Conservation (phyloP, 2,888 invertebrate species). For the Lymantria dispar region DNA sequence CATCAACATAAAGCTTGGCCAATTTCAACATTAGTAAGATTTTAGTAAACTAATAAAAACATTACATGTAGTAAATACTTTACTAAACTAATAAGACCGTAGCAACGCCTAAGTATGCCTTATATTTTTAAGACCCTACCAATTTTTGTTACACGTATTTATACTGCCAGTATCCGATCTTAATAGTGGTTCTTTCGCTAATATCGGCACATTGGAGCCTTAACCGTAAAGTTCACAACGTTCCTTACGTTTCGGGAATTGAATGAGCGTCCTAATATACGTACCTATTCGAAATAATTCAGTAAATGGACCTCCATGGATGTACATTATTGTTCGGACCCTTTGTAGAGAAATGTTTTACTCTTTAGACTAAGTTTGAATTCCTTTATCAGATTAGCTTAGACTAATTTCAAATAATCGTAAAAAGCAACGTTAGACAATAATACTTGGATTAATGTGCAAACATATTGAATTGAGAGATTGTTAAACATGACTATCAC, state of each 20-base stretch:
- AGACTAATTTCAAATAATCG: constrained; percentile 16
- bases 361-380: constrained; percentile 21
- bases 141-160: constrained; percentile 32
- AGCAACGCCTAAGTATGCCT: not conserved
- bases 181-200: constrained; percentile 57
- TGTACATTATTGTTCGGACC: constrained; percentile 32
- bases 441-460: no score
- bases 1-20: no score
- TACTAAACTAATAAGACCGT: not conserved
- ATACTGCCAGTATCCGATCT: constrained; percentile 52
- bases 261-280: constrained; percentile 46
- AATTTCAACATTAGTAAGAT: no score
- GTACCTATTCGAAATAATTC: constrained; percentile 34
- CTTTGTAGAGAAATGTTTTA: constrained; percentile 24
- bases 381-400: constrained; percentile 11
- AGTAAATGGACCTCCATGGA: constrained; percentile 31
- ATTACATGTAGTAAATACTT: no score
- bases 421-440: constrained; percentile 6
- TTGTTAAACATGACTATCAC: no score
- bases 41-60: no score
- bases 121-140: constrained; percentile 1
- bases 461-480: no score
- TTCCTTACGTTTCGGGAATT: constrained; percentile 57
- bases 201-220: constrained; percentile 52
- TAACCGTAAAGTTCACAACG: constrained; percentile 58